These are phyloP conservation scores for silkworm (Bombyx mori) DNA, from an alignment of 1,140 invertebrate genomes.

Conservation along the genomic window DNA sequence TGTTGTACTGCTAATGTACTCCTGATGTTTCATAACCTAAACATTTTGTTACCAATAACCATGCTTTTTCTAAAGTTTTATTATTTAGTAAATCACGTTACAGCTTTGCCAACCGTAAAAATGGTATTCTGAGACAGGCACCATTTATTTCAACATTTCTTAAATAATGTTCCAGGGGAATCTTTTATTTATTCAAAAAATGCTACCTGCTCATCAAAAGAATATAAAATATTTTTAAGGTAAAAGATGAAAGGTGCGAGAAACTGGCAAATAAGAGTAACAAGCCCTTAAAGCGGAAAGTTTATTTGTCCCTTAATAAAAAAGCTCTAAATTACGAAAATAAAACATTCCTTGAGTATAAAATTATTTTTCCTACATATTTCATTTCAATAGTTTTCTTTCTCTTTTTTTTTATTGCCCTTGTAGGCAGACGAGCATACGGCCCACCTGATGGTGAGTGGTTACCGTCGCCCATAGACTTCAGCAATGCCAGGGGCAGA, in stretches of 20 bases:
- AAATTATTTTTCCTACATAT: background rate
- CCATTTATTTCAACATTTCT: conserved; percentile 8
- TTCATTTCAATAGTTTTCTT: too few relatives aligned
- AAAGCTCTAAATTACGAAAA: background rate
- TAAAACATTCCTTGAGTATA: background rate
- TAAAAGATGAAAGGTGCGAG: background rate
- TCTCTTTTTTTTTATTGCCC: too few relatives aligned
- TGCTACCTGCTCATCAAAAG: conserved; percentile 4
- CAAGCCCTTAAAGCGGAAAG: background rate
- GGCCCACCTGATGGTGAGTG: too few relatives aligned
- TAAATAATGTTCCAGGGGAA: conserved; percentile 8
- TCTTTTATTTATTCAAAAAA: conserved; percentile 7
- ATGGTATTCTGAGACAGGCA: conserved; percentile 5
- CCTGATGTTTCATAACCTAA: too few relatives aligned
- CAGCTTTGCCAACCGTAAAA: conserved; percentile 11
- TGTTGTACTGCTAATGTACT: too few relatives aligned
- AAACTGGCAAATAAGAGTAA: background rate
- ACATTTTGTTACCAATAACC: too few relatives aligned
- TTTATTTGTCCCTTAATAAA: background rate
- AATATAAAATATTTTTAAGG: conserved; percentile 2
- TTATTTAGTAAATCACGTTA: conserved; percentile 8
- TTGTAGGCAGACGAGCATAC: too few relatives aligned
- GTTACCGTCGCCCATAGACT: too few relatives aligned
- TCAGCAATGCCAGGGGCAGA: too few relatives aligned
- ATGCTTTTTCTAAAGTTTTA: background rate